Percentiles rank a stretch among this genome's conserved stretches.
Evolutionary conservation across 2,888 invertebrate species (phyloP).

Genomic region (Trisateles emortualis): DNA sequence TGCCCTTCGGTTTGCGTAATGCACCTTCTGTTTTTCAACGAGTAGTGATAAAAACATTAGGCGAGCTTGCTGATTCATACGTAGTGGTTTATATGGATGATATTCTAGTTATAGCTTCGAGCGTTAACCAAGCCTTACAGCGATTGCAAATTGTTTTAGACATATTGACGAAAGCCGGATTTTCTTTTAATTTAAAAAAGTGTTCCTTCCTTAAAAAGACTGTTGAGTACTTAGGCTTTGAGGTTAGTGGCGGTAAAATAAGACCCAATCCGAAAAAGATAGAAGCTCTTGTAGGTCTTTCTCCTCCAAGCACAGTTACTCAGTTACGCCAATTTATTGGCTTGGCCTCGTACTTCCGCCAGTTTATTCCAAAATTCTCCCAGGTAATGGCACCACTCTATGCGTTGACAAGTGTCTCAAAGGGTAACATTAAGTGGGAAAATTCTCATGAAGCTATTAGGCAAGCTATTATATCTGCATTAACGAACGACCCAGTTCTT

Average conservation of each 20-base stretch:
- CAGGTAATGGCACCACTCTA: slow-evolving; percentile 17
- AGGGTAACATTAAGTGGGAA: slow-evolving; percentile 10
- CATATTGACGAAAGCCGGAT: slow-evolving; percentile 23
- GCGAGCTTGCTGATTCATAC: slow-evolving; percentile 14
- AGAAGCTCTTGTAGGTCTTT: slow-evolving; percentile 20
- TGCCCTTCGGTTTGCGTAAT: slow-evolving; percentile 29
- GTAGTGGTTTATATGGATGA: slow-evolving; percentile 36
- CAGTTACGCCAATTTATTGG: slow-evolving; percentile 44
- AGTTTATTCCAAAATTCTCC: slow-evolving; percentile 28
- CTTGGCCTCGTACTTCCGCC: slow-evolving; percentile 35
- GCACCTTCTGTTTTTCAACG: slow-evolving; percentile 28
- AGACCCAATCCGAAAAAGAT: slow-evolving; percentile 42
- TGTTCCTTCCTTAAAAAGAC: slow-evolving; percentile 32
- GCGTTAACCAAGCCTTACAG: slow-evolving; percentile 13
- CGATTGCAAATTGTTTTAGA: slow-evolving; percentile 15
- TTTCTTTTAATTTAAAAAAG: slow-evolving; percentile 40
- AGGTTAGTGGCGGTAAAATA: slow-evolving; percentile 28
- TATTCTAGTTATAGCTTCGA: slow-evolving; percentile 16
- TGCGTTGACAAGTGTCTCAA: background rate
- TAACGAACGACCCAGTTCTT: slow-evolving; percentile 18
- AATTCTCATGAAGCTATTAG: slow-evolving; percentile 22
- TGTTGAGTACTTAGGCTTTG: slow-evolving; percentile 37
- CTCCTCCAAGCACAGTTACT: slow-evolving; percentile 27
- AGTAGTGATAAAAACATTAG: slow-evolving; percentile 34
- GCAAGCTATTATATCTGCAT: slow-evolving; percentile 22